Percentiles rank a stretch among this genome's conserved stretches.
Conservation (phyloP, 2,113 vertebrate species). For the Otocyon megalotis region DNA sequence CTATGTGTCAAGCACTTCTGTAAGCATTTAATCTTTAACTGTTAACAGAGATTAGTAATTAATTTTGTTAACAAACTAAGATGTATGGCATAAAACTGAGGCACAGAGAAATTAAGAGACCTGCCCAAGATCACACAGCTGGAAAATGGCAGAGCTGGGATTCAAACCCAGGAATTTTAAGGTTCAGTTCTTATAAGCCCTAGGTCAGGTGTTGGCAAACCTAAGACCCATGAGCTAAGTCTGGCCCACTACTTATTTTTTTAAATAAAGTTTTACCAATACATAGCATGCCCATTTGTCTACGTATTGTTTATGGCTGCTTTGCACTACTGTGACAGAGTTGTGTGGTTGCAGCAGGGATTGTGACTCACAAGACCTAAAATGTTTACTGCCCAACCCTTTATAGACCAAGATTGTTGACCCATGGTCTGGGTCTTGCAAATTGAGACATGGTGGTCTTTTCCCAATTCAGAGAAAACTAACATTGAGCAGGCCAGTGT, state of each 20-base stretch:
- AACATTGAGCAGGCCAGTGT: neutral
- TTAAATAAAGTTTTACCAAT: neutral
- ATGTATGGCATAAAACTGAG: neutral
- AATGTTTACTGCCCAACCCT: neutral
- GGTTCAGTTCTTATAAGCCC: neutral
- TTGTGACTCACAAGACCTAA: neutral
- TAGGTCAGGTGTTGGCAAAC: neutral
- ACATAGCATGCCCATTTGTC: neutral
- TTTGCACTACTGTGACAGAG: neutral
- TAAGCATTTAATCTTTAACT: neutral
- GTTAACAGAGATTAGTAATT: neutral
- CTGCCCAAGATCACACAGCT: neutral
- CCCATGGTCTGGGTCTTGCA: neutral
- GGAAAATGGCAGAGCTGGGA: neutral
- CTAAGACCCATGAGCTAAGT: neutral
- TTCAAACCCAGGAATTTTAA: slow-evolving; percentile 14
- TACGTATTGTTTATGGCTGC: no score
- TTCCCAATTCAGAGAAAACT: neutral
- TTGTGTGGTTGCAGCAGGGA: neutral
- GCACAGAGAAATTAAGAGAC: neutral
- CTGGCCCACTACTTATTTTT: neutral
- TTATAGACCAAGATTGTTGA: neutral
- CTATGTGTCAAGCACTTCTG: neutral
- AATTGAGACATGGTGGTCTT: neutral
- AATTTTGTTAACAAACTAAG: neutral